phyloP scores from a whole-genome alignment of 2,888 invertebrate species.

The Acrocyrtus sp. region DNA sequence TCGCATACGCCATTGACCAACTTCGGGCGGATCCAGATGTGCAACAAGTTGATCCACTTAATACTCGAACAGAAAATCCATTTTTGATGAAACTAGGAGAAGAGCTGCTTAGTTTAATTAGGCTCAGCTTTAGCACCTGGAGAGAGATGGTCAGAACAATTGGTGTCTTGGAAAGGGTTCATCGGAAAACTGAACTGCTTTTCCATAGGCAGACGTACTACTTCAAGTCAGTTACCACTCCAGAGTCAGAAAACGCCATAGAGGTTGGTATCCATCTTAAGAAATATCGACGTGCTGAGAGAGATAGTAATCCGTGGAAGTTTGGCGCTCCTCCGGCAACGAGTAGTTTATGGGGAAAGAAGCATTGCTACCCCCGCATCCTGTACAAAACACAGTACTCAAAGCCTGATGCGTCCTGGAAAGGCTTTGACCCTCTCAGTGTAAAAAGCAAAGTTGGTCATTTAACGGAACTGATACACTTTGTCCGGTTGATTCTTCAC shows the following conservation, averaged over 20 bases:
- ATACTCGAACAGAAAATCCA: background rate
- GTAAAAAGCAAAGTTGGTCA: conserved; percentile 25
- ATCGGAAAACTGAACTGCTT: conserved; percentile 15
- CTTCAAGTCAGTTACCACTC: background rate
- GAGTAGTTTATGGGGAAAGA: conserved; percentile 11
- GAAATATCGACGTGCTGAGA: conserved; percentile 5
- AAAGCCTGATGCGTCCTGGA: conserved; percentile 18
- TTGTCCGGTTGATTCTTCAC: conserved; percentile 8
- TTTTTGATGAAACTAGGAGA: conserved; percentile 1
- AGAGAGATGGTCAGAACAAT: conserved; percentile 8
- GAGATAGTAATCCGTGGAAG: conserved; percentile 10
- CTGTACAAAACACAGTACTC: conserved; percentile 22
- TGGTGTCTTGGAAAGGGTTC: conserved; percentile 1
- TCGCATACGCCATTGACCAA: conserved; percentile 28
- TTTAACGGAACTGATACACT: conserved; percentile 23
- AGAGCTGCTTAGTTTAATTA: conserved; percentile 14
- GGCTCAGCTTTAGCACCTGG: conserved; percentile 12
- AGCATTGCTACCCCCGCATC: conserved; percentile 2
- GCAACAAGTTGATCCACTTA: background rate
- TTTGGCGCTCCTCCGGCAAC: conserved; percentile 13
- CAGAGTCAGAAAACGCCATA: conserved; percentile 7
- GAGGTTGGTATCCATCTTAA: background rate
- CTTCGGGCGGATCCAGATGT: conserved; percentile 23
- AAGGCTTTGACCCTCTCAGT: conserved; percentile 34
- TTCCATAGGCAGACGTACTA: conserved; percentile 12